Conservation (phyloP, 2,888 invertebrate genomes). For the Chloroclystis v-ata region DNA sequence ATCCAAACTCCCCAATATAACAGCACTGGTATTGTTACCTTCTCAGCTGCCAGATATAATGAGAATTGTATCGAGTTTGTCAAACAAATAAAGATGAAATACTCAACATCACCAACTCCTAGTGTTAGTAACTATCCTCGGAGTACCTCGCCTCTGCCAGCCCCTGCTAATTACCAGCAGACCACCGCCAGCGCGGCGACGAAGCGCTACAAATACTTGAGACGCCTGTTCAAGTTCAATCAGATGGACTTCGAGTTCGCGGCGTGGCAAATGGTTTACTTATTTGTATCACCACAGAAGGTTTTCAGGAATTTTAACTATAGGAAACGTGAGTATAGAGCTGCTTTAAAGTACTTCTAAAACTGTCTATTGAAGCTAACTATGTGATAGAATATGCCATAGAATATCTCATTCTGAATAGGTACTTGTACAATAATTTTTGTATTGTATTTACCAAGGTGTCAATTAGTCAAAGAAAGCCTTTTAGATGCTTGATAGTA, state of each 20-base stretch:
- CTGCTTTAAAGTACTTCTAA: not conserved
- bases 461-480: too few species aligned
- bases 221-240: conserved; percentile 90
- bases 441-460: too few species aligned
- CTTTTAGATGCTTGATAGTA: too few species aligned
- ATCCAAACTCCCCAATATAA: not conserved
- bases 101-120: conserved; percentile 80
- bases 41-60: not conserved
- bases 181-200: conserved; percentile 88
- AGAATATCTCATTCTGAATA: too few species aligned
- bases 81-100: conserved; percentile 67
- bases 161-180: conserved; percentile 82
- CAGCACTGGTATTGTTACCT: not conserved
- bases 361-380: too few species aligned
- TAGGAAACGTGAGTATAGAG: conserved; percentile 89
- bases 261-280: conserved; percentile 98
- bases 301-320: conserved; percentile 98
- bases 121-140: conserved; percentile 66
- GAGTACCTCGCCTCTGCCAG: conserved; percentile 82
- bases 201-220: conserved; percentile 91
- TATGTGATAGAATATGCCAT: too few species aligned
- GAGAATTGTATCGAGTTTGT: not conserved
- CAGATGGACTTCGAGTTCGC: conserved; percentile 99
- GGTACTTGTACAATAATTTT: too few species aligned
- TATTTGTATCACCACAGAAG: conserved; percentile 96